Conservation (phyloP, 2,888 invertebrate genomes). For the Hermodice carunculata region DNA sequence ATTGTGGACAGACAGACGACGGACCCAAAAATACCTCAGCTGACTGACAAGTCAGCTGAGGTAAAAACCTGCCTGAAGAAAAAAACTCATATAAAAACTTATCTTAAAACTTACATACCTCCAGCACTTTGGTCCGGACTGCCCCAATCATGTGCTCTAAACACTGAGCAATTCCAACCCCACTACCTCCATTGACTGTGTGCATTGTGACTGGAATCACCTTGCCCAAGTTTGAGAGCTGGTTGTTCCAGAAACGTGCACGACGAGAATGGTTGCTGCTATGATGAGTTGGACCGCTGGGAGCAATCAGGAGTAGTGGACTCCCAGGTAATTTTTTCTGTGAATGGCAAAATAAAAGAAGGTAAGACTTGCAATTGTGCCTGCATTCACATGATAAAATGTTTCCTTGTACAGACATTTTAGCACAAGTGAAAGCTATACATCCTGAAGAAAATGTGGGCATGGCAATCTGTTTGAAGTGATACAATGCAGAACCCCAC, state of each 20-base stretch:
- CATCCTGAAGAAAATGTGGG: background rate
- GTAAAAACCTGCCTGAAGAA: no score
- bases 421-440: no score
- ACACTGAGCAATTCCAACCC: conserved; percentile 62
- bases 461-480: background rate
- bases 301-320: conserved; percentile 67
- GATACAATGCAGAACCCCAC: no score
- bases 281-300: conserved; percentile 64
- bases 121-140: conserved; percentile 79
- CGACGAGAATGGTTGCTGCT: conserved; percentile 70
- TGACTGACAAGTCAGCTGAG: no score
- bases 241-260: conserved; percentile 79
- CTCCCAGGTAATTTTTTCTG: conserved; percentile 79
- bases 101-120: conserved; percentile 70
- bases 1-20: no score
- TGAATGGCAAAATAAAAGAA: conserved; percentile 12
- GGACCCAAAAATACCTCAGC: no score
- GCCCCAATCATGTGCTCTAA: conserved; percentile 71
- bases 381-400: background rate
- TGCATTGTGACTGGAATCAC: conserved; percentile 75
- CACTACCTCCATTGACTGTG: conserved; percentile 68
- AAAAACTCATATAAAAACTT: no score
- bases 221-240: conserved; percentile 78
- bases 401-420: no score
- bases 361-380: background rate